Evolutionary conservation across 2,888 invertebrate genomes (phyloP), one percentile per base, ranked within the genome.

Genomic region (Strigamia transsilvanica): DNA sequence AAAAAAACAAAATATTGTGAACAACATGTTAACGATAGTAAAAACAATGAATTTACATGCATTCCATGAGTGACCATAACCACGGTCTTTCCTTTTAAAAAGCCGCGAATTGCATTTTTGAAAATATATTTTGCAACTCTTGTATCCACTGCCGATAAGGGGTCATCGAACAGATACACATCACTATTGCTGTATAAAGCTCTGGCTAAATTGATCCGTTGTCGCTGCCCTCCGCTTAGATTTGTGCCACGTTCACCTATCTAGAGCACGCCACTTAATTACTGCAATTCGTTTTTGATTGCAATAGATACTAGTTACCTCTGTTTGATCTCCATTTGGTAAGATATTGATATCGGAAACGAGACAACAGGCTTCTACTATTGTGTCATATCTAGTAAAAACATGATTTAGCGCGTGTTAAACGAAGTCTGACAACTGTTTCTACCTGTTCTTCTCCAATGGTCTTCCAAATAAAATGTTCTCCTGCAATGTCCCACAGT

Each of bases 131-230:
- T 87, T 0, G 89, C 90, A 4, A 91, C 90, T 83, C 88, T 87
- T 46, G 87, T 86, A 84, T 91, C 91, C 18, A 92, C 88, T 2
- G 91, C 89, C 81, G 90, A 90, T 83, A 92, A 86, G 34, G 91
- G 90, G 86, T 92, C 91, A 85, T 92, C 91, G 38, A 92, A 86
- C 13, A 91, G 87, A 85, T 90, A 91, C 83, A 91, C 89, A 82
- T 91, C 85, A 42, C 85, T 85, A 42, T 86, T 84, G 83, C 87
- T 85, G 86, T 91, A 91, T 13, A 91, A 86, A 0, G 91, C 91
- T 85, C 91, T 87, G 0, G 91, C 91, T 12, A 91, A 86, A 0
- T 90, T 88, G 61, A 91, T 86, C 82, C 91, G 87, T 81, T 91
- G 90, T 82, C 90, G 90, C 84, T 91, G 91, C 5, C 91, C 91